These are phyloP conservation scores for Nowickia ferox DNA, from an alignment of 2,888 invertebrate genomes.

Conservation along the genomic window DNA sequence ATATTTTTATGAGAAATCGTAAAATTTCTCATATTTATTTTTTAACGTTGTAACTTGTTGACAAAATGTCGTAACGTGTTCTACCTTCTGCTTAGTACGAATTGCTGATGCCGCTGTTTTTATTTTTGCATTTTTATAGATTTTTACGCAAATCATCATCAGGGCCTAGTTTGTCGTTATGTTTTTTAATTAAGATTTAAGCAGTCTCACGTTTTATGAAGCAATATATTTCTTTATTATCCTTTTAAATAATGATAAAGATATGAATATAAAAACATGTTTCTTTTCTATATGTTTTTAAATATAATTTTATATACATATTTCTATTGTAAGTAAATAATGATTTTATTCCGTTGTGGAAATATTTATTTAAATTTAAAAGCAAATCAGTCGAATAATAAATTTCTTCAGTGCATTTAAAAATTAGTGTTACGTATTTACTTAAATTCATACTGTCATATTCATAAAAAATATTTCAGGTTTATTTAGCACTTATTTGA, in stretches of 20 bases:
- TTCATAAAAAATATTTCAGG: too few relatives aligned
- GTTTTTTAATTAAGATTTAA: constrained; percentile 70
- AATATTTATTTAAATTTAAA: too few relatives aligned
- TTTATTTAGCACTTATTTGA: too few relatives aligned
- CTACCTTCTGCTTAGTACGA: constrained; percentile 44
- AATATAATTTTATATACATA: too few relatives aligned
- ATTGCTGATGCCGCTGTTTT: constrained; percentile 37
- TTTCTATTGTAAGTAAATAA: constrained; percentile 27
- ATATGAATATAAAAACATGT: neutral
- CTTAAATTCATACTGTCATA: too few relatives aligned
- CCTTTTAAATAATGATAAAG: constrained; percentile 60
- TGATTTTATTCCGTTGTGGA: neutral
- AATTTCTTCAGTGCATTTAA: too few relatives aligned
- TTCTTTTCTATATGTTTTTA: neutral
- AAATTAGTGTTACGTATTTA: too few relatives aligned
- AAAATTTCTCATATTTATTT: constrained; percentile 61
- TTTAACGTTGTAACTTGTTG: constrained; percentile 67
- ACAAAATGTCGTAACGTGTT: constrained; percentile 63
- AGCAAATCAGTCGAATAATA: too few relatives aligned
- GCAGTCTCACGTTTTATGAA: constrained; percentile 50
- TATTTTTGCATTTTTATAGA: constrained; percentile 22
- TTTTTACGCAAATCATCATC: constrained; percentile 66
- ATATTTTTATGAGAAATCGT: constrained; percentile 71
- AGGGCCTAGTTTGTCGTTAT: constrained; percentile 50
- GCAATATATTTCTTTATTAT: constrained; percentile 53